Evolutionary conservation across 2,888 invertebrate genomes (phyloP).

Genomic region (Spisula solida): DNA sequence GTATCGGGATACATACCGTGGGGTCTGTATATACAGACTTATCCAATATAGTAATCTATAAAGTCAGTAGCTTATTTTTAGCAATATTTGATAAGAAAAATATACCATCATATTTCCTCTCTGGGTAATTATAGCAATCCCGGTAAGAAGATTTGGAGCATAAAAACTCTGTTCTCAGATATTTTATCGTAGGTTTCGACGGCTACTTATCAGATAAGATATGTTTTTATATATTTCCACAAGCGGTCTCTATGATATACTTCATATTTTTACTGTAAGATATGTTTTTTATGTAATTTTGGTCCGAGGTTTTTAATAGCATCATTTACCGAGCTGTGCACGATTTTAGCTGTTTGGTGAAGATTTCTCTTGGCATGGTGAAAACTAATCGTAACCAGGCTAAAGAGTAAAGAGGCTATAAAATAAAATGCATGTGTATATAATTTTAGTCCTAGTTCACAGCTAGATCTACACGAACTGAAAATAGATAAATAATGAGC

Average conservation of each 20-base stretch:
- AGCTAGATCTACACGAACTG: background rate
- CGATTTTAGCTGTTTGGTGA: background rate
- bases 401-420: no score
- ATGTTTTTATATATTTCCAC: constrained; percentile 19
- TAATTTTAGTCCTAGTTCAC: no score
- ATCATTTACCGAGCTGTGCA: background rate
- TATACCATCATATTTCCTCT: background rate
- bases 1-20: no score
- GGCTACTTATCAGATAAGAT: constrained; percentile 36
- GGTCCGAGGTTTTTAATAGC: background rate
- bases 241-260: constrained; percentile 17
- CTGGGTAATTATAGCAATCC: background rate
- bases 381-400: no score
- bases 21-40: no score
- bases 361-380: background rate
- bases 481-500: background rate
- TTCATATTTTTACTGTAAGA: background rate
- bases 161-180: constrained; percentile 37
- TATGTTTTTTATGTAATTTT: background rate
- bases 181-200: constrained; percentile 36
- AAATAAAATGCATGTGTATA: no score
- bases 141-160: constrained; percentile 22
- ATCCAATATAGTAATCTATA: background rate
- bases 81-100: constrained; percentile 4
- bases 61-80: constrained; percentile 3